Base-by-base conservation (phyloP, 2,888 invertebrate species). In the Notodonta dromedarius region DNA sequence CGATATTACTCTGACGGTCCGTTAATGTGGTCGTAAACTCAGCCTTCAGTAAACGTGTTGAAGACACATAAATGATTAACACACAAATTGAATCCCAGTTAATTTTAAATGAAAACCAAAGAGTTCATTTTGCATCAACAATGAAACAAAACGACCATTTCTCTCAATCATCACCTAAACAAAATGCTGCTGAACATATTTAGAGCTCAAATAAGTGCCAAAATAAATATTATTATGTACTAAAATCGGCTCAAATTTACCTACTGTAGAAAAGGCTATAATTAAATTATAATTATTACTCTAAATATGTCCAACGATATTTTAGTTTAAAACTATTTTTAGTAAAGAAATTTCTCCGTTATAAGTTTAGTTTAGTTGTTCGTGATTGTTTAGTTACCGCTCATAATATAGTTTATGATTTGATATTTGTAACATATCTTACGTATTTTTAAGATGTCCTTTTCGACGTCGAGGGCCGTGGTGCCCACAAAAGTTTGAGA, bases 311-410 rank as follows among this genome's bases (percentile, higher is more conserved):
- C 54, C 69, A 62, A 61, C 65, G 63, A 69, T 61, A 44, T 52
- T 13, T 59, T 4, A 14, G 42, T 51, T 56, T 42, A 2, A 42
- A 42, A 11, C 4, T 42, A 42, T 42, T 42, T 42, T 42, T 11
- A 42, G 11, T 59, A 58, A 61, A 59, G 58, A 65, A 67, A 60
- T 52, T 57, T 69, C 58, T 65, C 65, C 69, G 59, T 71, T 60
- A 60, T 32, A 63, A 70, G 52, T 63, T 64, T 64, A 70, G 52
- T 63, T 64, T 60, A 67, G 52, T 59, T 62, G 68, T 63, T 71
- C 73, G 81, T 84, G 80, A 84, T 83, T 73, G 60, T 63, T 59
- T 77, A 77, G 83, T 83, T 84, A 84, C 84, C 84, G 78, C 75
- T 67, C 58, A 51, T 71, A 72, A 71, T 71, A 66, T 62, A 67